Conservation (phyloP, 92 coral and sea anemone genomes). For the Hydrozoanthus gracilis region DNA sequence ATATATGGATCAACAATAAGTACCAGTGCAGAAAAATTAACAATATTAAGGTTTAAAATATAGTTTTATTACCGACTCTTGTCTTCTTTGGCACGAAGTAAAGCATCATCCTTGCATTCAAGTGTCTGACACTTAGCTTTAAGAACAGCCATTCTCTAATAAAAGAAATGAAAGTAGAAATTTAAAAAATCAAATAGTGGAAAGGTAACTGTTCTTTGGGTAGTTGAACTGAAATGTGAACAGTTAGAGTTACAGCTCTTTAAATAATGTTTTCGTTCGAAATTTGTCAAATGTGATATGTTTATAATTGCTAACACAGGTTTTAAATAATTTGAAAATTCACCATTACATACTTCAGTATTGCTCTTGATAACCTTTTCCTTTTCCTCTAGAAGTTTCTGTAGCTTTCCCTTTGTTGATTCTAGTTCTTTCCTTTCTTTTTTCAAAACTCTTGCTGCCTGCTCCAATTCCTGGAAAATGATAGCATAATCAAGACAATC, state of each 20-base stretch:
- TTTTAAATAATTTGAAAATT: background rate
- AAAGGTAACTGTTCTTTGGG: too few species aligned
- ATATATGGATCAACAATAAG: background rate
- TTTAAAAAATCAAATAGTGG: background rate
- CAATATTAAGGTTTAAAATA: background rate
- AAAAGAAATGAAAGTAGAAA: background rate
- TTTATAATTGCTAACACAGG: background rate
- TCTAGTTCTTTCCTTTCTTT: conserved; percentile 80
- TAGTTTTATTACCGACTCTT: conserved; percentile 2
- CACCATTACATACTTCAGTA: conserved; percentile 44
- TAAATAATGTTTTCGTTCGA: too few species aligned
- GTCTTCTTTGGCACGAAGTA: background rate
- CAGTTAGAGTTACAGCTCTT: too few species aligned
- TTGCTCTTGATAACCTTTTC: conserved; percentile 42
- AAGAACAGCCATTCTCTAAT: conserved; percentile 44
- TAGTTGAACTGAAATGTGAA: too few species aligned
- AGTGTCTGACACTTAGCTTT: conserved; percentile 25
- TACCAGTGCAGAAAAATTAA: background rate
- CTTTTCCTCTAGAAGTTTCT: conserved; percentile 74
- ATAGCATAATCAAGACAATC: background rate
- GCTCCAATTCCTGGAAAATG: conserved; percentile 63
- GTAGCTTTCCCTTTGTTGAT: conserved; percentile 63
- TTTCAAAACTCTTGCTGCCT: conserved; percentile 63
- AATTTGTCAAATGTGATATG: background rate
- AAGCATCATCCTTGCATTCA: conserved; percentile 3